Evolutionary conservation across 2,113 vertebrate genomes (phyloP).

Genomic region (Bufo bufo): DNA sequence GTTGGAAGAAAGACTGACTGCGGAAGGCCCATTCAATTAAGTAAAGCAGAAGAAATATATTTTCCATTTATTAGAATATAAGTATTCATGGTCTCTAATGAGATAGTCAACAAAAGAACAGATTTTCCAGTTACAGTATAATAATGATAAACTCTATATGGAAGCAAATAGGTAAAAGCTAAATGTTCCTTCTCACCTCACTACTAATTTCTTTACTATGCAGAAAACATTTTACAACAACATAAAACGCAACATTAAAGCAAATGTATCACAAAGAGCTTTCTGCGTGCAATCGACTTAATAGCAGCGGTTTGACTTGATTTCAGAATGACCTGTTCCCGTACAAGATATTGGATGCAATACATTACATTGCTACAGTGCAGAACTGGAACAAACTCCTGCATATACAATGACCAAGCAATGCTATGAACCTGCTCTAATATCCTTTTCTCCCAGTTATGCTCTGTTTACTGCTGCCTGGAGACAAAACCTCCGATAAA

Average conservation of each 20-base stretch:
- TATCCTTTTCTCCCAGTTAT: not conserved
- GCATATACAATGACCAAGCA: slow-evolving; percentile 38
- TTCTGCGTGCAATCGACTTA: slow-evolving; percentile 29
- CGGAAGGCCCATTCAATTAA: not conserved
- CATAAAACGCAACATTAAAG: slow-evolving; percentile 44
- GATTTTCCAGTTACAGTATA: not conserved
- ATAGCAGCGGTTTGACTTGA: slow-evolving; percentile 38
- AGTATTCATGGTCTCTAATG: not conserved
- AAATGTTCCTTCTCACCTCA: slow-evolving; percentile 8
- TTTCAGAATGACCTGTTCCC: slow-evolving; percentile 35
- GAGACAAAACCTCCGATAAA: not conserved
- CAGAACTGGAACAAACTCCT: slow-evolving; percentile 37
- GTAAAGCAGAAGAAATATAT: not conserved
- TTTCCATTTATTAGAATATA: not conserved
- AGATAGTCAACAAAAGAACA: not conserved
- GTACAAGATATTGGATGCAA: slow-evolving; percentile 22
- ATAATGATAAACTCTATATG: not conserved
- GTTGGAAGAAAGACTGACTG: not conserved
- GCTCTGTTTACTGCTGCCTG: not conserved
- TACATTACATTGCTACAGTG: slow-evolving; percentile 30
- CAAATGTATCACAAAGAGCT: slow-evolving; percentile 33
- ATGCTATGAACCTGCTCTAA: slow-evolving; percentile 36
- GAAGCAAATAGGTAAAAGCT: slow-evolving; percentile 22
- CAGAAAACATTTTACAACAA: slow-evolving; percentile 48
- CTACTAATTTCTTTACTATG: slow-evolving; percentile 40